Conservation (phyloP, 2,113 vertebrate genomes). For the Natator depressus region DNA sequence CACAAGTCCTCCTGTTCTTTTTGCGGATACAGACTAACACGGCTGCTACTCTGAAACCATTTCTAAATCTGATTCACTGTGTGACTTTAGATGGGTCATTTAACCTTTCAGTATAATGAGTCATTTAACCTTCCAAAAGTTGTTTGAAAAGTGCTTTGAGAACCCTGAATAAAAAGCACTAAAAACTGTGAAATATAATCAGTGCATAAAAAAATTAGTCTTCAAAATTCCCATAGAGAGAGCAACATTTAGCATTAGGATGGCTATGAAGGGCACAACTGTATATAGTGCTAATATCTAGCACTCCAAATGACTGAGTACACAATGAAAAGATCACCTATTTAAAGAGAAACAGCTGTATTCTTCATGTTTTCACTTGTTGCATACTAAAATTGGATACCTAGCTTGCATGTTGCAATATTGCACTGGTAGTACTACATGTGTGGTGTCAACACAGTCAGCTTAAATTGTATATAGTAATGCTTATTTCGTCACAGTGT, state of each 20-base stretch:
- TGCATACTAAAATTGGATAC: not conserved
- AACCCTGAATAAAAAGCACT: not conserved
- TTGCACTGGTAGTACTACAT: not conserved
- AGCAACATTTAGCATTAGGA: not conserved
- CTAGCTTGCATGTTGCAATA: not conserved
- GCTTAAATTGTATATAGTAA: not conserved
- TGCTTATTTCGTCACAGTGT: not conserved
- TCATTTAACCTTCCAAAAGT: not conserved
- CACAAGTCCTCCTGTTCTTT: too few species aligned
- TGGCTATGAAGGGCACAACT: not conserved
- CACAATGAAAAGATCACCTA: not conserved
- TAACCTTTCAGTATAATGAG: not conserved
- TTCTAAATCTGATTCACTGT: not conserved
- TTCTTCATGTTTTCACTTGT: not conserved
- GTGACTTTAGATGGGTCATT: not conserved
- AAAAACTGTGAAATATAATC: not conserved
- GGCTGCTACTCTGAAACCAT: too few species aligned
- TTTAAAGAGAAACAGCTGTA: not conserved
- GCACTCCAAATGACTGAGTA: not conserved
- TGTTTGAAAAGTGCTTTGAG: not conserved
- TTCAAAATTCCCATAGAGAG: not conserved
- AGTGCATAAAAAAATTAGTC: not conserved
- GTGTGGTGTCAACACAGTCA: not conserved
- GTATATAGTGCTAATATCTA: not conserved
- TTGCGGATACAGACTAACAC: too few species aligned